These are phyloP conservation scores for Drosophila pseudoobscura DNA, from an alignment of 1,140 invertebrate species.

Conservation along the genomic window DNA sequence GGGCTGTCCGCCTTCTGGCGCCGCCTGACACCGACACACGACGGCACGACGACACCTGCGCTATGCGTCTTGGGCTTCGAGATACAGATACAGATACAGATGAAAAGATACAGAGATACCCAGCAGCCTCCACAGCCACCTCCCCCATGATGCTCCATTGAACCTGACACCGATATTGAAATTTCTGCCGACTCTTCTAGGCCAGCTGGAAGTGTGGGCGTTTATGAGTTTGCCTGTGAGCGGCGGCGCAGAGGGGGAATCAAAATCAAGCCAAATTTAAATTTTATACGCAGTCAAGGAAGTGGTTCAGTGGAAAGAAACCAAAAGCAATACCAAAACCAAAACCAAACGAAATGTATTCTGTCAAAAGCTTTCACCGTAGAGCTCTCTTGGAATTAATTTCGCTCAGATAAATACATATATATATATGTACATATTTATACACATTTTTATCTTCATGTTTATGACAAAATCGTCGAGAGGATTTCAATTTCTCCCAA, in stretches of 20 bases:
- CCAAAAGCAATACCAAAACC: conserved; percentile 29
- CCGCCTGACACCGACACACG: conserved; percentile 18
- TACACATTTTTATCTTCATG: conserved; percentile 69
- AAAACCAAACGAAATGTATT: conserved; percentile 35
- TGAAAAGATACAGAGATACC: conserved; percentile 20
- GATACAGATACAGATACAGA: conserved; percentile 58
- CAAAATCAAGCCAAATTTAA: conserved; percentile 58
- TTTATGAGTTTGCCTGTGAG: background rate
- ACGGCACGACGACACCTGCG: conserved; percentile 47
- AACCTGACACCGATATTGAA: conserved; percentile 56
- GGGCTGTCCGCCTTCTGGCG: conserved; percentile 43
- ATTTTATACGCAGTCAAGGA: conserved; percentile 55
- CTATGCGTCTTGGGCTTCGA: conserved; percentile 42
- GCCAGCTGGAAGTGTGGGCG: conserved; percentile 1
- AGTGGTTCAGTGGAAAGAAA: conserved; percentile 55
- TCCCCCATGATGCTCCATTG: conserved; percentile 10
- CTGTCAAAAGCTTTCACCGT: conserved; percentile 65
- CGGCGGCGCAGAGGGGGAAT: background rate
- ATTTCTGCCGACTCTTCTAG: conserved; percentile 9
- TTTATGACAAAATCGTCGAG: conserved; percentile 63
- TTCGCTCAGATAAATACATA: conserved; percentile 60
- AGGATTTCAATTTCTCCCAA: conserved; percentile 68
- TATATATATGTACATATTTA: conserved; percentile 31
- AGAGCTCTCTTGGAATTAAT: conserved; percentile 65
- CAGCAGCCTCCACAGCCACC: conserved; percentile 11